Evolutionary conservation across 2,797 vertebrate species (phyloP).

Genomic region (Enteromius treurensis): DNA sequence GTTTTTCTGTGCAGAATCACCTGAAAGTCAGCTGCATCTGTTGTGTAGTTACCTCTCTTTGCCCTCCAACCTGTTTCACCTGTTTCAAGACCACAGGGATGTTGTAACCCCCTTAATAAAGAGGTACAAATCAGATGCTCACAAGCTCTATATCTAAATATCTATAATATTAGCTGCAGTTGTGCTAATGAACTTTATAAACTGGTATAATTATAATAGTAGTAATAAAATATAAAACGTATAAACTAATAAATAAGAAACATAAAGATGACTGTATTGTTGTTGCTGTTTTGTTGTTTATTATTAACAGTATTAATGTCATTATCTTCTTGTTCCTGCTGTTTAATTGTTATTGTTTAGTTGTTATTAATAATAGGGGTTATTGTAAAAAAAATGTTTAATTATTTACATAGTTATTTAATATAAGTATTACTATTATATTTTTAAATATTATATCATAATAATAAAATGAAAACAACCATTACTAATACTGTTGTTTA

Average conservation of each 20-base stretch:
- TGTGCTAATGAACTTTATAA: not conserved
- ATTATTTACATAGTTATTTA: too few species aligned
- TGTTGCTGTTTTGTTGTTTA: not conserved
- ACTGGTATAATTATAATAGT: not conserved
- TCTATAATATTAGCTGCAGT: not conserved
- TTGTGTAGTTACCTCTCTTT: slow-evolving; percentile 92
- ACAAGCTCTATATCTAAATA: not conserved
- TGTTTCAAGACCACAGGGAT: slow-evolving; percentile 91
- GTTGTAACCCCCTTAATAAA: slow-evolving; percentile 83
- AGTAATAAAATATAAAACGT: not conserved
- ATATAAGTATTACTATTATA: too few species aligned
- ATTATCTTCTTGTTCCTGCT: not conserved
- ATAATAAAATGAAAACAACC: too few species aligned
- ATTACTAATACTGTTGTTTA: too few species aligned
- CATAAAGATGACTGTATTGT: not conserved
- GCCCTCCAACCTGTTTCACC: slow-evolving; percentile 91
- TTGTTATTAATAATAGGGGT: not conserved
- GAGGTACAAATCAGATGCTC: slow-evolving; percentile 74
- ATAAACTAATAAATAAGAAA: not conserved
- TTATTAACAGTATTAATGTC: not conserved
- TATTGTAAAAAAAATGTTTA: too few species aligned
- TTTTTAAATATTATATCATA: too few species aligned
- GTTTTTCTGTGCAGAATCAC: slow-evolving; percentile 74
- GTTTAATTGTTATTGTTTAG: not conserved
- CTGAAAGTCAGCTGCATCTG: slow-evolving; percentile 84